phyloP scores from a whole-genome alignment of 1,140 invertebrate species.

The Drosophila ficusphila region DNA sequence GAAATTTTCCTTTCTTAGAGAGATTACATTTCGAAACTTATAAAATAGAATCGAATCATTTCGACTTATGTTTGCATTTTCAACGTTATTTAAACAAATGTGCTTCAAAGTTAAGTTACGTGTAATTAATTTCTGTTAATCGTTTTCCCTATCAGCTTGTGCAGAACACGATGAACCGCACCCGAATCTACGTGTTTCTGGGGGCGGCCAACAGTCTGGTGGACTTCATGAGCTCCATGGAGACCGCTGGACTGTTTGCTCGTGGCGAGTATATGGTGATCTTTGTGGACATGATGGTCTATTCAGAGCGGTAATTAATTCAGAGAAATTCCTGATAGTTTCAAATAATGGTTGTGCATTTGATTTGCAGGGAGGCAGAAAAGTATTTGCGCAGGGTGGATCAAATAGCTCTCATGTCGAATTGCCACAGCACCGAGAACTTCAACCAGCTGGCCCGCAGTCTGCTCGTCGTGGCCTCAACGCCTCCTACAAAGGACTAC shows the following conservation, averaged over 20 bases:
- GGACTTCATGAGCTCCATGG: conserved; percentile 96
- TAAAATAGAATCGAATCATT: too few species aligned
- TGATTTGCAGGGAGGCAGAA: conserved; percentile 87
- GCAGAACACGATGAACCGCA: conserved; percentile 94
- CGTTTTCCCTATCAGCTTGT: conserved; percentile 86
- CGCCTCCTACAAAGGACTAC: conserved; percentile 90
- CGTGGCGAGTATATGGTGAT: conserved; percentile 98
- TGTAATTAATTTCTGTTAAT: neutral
- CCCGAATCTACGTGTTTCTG: conserved; percentile 96
- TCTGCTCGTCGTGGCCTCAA: conserved; percentile 93
- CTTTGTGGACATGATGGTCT: conserved; percentile 95
- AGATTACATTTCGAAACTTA: too few species aligned
- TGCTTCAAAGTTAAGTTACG: neutral
- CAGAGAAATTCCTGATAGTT: rapidly evolving
- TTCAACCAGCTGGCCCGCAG: conserved; percentile 91
- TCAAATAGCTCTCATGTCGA: conserved; percentile 85
- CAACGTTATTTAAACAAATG: neutral
- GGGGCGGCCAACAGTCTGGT: conserved; percentile 92
- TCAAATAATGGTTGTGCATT: neutral
- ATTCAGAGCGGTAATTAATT: conserved; percentile 83
- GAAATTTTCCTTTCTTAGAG: too few species aligned
- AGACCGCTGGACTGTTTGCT: conserved; percentile 92
- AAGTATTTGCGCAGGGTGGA: conserved; percentile 94
- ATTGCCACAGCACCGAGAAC: conserved; percentile 87
- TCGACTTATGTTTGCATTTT: too few species aligned